Conservation (phyloP, 1,140 invertebrate genomes). For the Campoletis sonorensis region DNA sequence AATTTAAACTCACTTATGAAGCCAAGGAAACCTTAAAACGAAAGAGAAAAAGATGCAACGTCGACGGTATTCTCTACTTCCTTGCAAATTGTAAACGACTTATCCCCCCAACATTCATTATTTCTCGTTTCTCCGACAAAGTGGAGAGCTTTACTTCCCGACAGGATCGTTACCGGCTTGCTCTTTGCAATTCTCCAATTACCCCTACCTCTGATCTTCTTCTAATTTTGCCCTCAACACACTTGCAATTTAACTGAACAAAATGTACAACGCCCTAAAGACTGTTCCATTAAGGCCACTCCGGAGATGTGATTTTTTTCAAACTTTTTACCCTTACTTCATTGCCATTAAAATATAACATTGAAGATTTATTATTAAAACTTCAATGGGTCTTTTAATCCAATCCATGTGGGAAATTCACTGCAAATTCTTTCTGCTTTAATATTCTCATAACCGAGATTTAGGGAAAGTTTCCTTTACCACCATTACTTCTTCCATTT, state of each 20-base stretch:
- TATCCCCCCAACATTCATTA: neutral
- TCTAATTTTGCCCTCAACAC: conserved; percentile 9
- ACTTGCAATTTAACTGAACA: neutral
- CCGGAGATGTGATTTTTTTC: neutral
- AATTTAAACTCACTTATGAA: neutral
- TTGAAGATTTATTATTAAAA: no score
- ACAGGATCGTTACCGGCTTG: conserved; percentile 20
- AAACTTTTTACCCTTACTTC: neutral
- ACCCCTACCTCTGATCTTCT: neutral
- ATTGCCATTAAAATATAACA: no score
- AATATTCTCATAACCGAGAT: no score
- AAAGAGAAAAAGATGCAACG: conserved; percentile 10
- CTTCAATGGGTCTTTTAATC: no score
- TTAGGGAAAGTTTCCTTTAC: no score
- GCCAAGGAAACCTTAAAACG: neutral
- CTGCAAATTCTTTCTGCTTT: no score
- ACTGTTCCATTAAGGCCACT: neutral
- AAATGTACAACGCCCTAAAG: neutral
- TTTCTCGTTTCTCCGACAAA: conserved; percentile 21
- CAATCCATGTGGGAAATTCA: no score
- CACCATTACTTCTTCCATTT: no score
- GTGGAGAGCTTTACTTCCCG: conserved; percentile 31
- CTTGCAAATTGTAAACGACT: conserved; percentile 5
- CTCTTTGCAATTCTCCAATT: conserved; percentile 23
- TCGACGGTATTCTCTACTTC: neutral